A percentile compares a stretch with the other conserved stretches of the same genome.
These are phyloP conservation scores for Caenorhabditis afra DNA, from an alignment of 2,888 invertebrate genomes.

Conservation along the genomic window DNA sequence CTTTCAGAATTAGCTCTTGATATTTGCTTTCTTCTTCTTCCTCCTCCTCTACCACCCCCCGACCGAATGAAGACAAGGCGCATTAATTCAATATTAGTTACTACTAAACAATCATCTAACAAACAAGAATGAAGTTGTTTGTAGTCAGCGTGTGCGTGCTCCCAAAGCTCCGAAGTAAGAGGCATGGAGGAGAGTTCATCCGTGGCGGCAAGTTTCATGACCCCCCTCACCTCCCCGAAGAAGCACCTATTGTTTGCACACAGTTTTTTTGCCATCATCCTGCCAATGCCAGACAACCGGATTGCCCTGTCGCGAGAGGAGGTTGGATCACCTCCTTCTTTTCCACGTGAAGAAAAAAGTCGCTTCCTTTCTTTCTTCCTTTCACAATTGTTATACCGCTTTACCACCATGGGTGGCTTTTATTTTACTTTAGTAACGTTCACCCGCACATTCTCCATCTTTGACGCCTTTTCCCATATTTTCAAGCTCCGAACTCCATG, in stretches of 20 bases:
- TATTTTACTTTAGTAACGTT: too few species aligned
- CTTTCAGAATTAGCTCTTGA: constrained; percentile 39
- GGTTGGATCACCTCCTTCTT: constrained; percentile 56
- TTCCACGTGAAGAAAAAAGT: constrained; percentile 52
- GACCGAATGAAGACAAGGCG: constrained; percentile 28
- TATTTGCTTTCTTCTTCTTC: constrained; percentile 7
- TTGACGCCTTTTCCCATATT: not conserved
- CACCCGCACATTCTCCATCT: too few species aligned
- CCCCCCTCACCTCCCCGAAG: constrained; percentile 20
- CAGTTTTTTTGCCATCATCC: constrained; percentile 56
- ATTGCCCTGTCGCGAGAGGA: constrained; percentile 23
- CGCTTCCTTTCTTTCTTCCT: constrained; percentile 49
- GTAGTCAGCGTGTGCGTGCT: constrained; percentile 19
- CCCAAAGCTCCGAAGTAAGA: not conserved
- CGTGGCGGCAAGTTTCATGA: constrained; percentile 51
- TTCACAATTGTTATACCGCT: constrained; percentile 43
- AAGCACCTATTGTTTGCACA: constrained; percentile 44
- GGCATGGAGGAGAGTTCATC: constrained; percentile 43
- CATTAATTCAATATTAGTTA: constrained; percentile 56
- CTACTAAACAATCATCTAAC: constrained; percentile 33
- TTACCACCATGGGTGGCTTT: not conserved
- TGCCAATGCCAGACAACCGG: constrained; percentile 54
- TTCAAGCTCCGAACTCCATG: not conserved
- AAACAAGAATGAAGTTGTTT: constrained; percentile 42
- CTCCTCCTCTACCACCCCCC: not conserved